A percentile compares a stretch with the other conserved stretches of the same genome.
Conservation (phyloP, 2,797 vertebrate species). For the Tokudaia muenninki region DNA sequence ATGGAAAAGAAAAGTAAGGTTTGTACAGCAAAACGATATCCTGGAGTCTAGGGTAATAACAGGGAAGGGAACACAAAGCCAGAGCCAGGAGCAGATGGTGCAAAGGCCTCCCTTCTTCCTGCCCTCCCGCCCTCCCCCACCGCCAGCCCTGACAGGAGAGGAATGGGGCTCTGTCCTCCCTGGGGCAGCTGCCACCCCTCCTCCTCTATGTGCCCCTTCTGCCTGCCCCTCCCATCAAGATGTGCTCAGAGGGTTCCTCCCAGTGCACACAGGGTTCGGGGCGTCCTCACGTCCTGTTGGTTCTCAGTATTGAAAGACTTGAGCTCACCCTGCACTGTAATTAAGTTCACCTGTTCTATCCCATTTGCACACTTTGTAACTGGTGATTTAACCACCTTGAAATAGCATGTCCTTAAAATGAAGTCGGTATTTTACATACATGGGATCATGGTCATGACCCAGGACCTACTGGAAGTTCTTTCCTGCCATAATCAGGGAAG, state of each 20-base stretch:
- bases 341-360: not conserved
- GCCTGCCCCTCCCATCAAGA: not conserved
- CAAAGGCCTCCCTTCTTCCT: not conserved
- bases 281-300: not conserved
- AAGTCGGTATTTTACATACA: not conserved
- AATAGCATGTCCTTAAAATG: not conserved
- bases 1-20: not conserved
- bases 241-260: not conserved
- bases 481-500: not conserved
- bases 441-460: not conserved
- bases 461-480: not conserved
- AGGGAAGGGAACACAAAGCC: constrained; percentile 72
- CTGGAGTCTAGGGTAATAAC: constrained; percentile 68
- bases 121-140: not conserved
- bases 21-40: constrained; percentile 12
- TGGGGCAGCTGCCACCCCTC: constrained; percentile 57
- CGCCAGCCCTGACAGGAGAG: not conserved
- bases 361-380: not conserved
- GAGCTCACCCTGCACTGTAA: not conserved
- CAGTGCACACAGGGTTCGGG: accelerated
- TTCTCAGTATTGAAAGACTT: not conserved
- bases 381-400: not conserved
- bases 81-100: constrained; percentile 62
- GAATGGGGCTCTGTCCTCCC: not conserved
- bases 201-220: not conserved